These are phyloP conservation scores for Donacobius atricapilla DNA, from an alignment of 2,113 vertebrate species.

Conservation along the genomic window DNA sequence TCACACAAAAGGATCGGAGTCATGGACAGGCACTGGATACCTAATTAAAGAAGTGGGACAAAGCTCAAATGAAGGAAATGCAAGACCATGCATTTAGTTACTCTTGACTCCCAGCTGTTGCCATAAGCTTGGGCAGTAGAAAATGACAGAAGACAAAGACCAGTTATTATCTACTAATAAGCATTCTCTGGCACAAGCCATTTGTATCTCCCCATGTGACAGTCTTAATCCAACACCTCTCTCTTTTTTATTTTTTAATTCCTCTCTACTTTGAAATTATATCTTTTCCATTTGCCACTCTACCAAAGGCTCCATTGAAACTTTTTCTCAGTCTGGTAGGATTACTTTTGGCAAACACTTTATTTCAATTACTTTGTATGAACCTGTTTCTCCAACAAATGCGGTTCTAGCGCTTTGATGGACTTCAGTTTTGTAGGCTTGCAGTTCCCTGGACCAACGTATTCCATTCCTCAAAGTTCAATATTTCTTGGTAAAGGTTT, in stretches of 20 bases:
- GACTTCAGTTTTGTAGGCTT: background rate
- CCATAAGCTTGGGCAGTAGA: background rate
- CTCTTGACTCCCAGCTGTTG: background rate
- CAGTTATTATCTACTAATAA: background rate
- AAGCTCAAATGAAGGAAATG: background rate
- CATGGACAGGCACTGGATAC: background rate
- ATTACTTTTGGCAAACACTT: background rate
- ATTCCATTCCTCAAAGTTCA: background rate
- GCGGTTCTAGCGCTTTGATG: background rate
- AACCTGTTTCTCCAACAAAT: background rate
- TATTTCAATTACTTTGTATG: background rate
- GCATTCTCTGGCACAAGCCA: background rate
- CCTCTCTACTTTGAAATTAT: background rate
- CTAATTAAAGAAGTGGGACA: background rate
- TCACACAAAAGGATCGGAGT: background rate
- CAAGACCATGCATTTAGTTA: background rate
- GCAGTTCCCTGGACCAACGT: background rate
- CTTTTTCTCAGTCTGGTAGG: background rate
- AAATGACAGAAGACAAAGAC: background rate
- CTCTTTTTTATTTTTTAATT: background rate
- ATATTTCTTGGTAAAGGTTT: background rate
- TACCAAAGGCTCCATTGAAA: background rate
- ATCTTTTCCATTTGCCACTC: background rate
- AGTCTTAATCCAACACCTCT: background rate
- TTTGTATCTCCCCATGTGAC: background rate